Base-by-base conservation (phyloP, 2,888 invertebrate genomes). In the Thereva nobilitata region DNA sequence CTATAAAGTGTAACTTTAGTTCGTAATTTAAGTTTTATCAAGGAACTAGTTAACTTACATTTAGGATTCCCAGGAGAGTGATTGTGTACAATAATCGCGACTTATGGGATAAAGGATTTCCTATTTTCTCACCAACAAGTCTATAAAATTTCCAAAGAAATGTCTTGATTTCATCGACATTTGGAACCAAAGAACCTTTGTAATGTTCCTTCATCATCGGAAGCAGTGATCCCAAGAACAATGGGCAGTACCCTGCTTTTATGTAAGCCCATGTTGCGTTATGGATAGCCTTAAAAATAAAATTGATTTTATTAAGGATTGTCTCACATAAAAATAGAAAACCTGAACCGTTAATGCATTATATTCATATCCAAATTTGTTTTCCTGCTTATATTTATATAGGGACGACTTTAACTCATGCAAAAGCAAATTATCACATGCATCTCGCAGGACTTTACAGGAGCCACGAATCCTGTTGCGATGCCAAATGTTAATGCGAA, bases 1-100 rank as follows among this genome's bases (percentile, higher is more conserved):
- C 78, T 78, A 6, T 8, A 12, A 23, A 47, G 5, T 34, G 52
- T 52, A 40, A 6, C 10, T n/a, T n/a, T n/a, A 10, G 9, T 6
- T 34, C 35, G 34, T 50, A 10, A 49, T 35, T 41, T 45, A 9
- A 49, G 59, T 54, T 23, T 9, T 35, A 6, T 35, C 34, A 7
- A 0, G 8, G 3, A 12, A 49, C 7, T 8, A 8, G 44, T 12
- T 3, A 2, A 5, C 41, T 54, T 67, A 77, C 78, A 69, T 74
- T 73, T 2, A 78, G 68, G 8, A 77, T 72, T 38, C 73, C 72
- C 68, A 78, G 71, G 10, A 78, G 40, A 3, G 77, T 77, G n/a
- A 76, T 53, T 35, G 71, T 73, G 56, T 75, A 73, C 5, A 77
- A 54, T 2, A 78, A 45, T 1, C 76, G 72, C 44, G 74, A 71